A percentile compares a stretch with the other conserved stretches of the same genome.
Evolutionary conservation across 2,797 vertebrate genomes (phyloP).

Genomic region (Paratrypauchen microcephalus): DNA sequence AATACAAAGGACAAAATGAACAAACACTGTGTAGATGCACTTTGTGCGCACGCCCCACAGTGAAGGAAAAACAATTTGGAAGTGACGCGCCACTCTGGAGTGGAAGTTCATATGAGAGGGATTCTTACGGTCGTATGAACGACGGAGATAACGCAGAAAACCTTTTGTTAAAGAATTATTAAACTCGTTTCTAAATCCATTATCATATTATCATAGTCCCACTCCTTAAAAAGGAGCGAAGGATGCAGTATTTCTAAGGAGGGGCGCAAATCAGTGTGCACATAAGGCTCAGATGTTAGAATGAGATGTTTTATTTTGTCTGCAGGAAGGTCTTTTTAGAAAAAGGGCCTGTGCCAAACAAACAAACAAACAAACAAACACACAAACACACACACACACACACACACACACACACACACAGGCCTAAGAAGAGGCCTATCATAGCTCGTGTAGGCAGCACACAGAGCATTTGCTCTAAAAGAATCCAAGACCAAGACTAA

Average conservation of each 20-base stretch:
- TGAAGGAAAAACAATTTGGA: slow-evolving; percentile 78
- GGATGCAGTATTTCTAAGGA: slow-evolving; percentile 39
- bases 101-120: slow-evolving; percentile 93
- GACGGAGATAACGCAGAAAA: slow-evolving; percentile 97
- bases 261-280: background rate
- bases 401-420: background rate
- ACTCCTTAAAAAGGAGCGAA: slow-evolving; percentile 56
- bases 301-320: slow-evolving; percentile 21
- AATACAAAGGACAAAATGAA: slow-evolving; percentile 89
- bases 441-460: background rate
- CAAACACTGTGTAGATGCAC: slow-evolving; percentile 80
- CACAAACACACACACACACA: background rate
- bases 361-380: background rate
- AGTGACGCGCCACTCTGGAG: slow-evolving; percentile 89
- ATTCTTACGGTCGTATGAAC: slow-evolving; percentile 96
- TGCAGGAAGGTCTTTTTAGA: slow-evolving; percentile 13
- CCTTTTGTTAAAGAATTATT: slow-evolving; percentile 94
- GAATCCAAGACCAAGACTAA: slow-evolving; percentile 28
- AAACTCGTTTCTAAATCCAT: slow-evolving; percentile 88
- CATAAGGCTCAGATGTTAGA: slow-evolving; percentile 12
- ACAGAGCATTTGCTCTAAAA: background rate
- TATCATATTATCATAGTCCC: no score
- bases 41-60: slow-evolving; percentile 86
- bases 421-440: background rate
- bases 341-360: no score